Base-by-base conservation (phyloP, 2,888 invertebrate genomes). In the Nezara viridula region DNA sequence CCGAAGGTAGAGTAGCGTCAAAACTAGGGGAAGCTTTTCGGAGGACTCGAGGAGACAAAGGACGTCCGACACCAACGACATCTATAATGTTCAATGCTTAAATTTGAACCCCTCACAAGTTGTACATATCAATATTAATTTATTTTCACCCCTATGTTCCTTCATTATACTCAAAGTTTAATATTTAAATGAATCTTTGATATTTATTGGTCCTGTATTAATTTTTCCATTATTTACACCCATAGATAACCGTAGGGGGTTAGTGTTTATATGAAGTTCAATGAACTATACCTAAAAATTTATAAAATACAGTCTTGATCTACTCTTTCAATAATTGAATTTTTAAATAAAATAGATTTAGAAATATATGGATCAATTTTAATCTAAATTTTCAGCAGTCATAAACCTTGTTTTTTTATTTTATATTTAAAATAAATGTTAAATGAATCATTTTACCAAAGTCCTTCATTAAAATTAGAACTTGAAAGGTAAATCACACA, bases 1-100 rank as follows among this genome's bases (percentile, higher is more conserved):
- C 89, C 89, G 40, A 90, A 87, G 89, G 89, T 85, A 89, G 90
- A 86, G 90, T 89, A 90, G 90, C 90, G 90, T 90, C 90, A 90
- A 90, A 90, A 90, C 90, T 89, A 90, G 90, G 90, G 90, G 90
- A 89, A 90, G 89, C 89, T 90, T 90, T 88, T 85, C 88, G 27
- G 81, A 44, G 66, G 90, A 88, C 81, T 86, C 88, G 88, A 85
- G 85, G 85, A 86, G 89, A 89, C 88, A 89, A 89, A 87, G 87
- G 89, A 89, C 87, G 86, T 37, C 37, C 89, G 89, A 89, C 85
- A 73, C 87, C 89, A 89, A 89, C 89, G 89, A 89, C 89, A 89
- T 89, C 89, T 89, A 89, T 87, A 87, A 89, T 88, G 85, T 85
- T 85, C 60, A 89, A 77, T 88, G 60, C 89, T 89, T 85, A 86